A percentile compares a stretch with the other conserved stretches of the same genome.
phyloP scores from a whole-genome alignment of 2,888 invertebrate genomes.

The Pheosia gnoma region DNA sequence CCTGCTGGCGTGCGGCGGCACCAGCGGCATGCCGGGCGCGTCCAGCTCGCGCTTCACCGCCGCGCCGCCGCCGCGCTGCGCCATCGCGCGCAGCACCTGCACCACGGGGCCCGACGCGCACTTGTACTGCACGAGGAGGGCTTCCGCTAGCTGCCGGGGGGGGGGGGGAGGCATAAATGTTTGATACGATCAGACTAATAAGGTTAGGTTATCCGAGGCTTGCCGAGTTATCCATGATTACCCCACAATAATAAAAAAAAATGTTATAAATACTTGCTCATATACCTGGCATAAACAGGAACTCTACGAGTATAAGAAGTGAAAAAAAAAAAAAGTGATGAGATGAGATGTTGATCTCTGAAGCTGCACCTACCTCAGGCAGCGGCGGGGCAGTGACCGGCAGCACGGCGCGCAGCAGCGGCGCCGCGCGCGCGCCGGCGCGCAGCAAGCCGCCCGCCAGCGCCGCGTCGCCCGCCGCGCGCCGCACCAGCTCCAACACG shows the following conservation, averaged over 20 bases:
- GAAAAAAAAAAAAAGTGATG: too few species aligned
- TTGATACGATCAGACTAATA: too few species aligned
- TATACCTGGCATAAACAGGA: too few species aligned
- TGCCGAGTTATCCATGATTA: too few species aligned
- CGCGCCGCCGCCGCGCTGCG: slow-evolving; percentile 31
- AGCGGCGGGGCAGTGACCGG: slow-evolving; percentile 36
- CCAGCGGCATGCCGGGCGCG: slow-evolving; percentile 27
- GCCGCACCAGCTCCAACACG: slow-evolving; percentile 45
- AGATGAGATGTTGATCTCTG: too few species aligned
- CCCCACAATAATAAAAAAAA: too few species aligned
- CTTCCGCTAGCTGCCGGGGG: slow-evolving; percentile 51
- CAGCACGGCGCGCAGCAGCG: slow-evolving; percentile 59
- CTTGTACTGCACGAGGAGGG: slow-evolving; percentile 57
- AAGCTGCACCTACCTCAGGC: slow-evolving; percentile 37
- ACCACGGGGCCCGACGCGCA: slow-evolving; percentile 59
- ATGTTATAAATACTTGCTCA: too few species aligned
- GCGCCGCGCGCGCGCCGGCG: slow-evolving; percentile 56
- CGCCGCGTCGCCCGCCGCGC: slow-evolving; percentile 32
- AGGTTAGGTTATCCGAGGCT: too few species aligned
- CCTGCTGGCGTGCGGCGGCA: slow-evolving; percentile 50
- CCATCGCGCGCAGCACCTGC: slow-evolving; percentile 54
- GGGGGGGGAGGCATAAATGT: not conserved
- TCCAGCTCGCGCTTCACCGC: slow-evolving; percentile 38
- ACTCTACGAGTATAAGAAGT: too few species aligned
- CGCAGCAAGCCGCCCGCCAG: slow-evolving; percentile 45